Evolutionary conservation across 2,888 invertebrate species (phyloP).

Genomic region (Gnatocerus cornutus): DNA sequence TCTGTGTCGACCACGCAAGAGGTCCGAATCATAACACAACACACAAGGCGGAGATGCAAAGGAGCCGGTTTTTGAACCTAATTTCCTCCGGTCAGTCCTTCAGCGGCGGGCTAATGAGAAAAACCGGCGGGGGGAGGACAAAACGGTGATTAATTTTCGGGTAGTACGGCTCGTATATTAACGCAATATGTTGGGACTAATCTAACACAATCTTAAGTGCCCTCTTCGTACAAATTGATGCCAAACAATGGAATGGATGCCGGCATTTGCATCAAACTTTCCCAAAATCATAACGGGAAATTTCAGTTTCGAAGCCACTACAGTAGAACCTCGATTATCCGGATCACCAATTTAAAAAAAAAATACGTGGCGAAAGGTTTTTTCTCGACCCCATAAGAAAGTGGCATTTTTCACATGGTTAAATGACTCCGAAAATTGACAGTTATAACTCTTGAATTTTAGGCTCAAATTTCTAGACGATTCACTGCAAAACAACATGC

Average conservation of each 20-base stretch:
- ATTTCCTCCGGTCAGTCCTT: conserved; percentile 58
- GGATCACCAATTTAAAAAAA: no score
- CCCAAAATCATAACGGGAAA: no score
- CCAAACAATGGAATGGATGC: background rate
- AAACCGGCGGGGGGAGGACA: conserved; percentile 57
- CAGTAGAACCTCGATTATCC: no score
- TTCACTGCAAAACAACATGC: no score
- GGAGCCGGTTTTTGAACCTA: conserved; percentile 58
- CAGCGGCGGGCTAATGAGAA: conserved; percentile 60
- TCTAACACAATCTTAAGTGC: conserved; percentile 57
- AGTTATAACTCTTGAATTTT: no score
- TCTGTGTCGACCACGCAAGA: conserved; percentile 42
- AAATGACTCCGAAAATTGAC: no score
- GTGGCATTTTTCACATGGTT: no score
- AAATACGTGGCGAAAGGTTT: no score
- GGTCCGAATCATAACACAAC: conserved; percentile 35
- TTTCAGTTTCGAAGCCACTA: no score
- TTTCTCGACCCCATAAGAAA: no score
- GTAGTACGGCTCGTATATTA: conserved; percentile 58
- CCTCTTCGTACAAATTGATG: conserved; percentile 23
- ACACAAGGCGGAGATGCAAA: conserved; percentile 49
- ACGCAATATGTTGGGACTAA: conserved; percentile 58
- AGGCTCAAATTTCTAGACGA: no score
- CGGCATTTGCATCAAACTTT: conserved; percentile 6
- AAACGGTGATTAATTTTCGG: conserved; percentile 58